These are phyloP conservation scores for Mustelus asterias DNA, from an alignment of 2,113 vertebrate genomes.

Conservation along the genomic window DNA sequence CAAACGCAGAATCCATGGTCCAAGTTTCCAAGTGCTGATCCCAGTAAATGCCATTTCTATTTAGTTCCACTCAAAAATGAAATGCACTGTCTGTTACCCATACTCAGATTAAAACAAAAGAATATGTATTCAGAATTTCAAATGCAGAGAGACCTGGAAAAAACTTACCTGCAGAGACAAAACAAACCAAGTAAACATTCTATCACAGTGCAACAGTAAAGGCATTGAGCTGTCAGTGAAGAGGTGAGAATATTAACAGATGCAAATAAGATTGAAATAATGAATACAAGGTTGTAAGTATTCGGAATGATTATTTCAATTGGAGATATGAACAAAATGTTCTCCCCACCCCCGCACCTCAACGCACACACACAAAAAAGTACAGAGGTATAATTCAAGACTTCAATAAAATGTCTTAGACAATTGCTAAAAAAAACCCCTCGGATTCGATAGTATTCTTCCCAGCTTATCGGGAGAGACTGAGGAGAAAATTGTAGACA, in stretches of 20 bases:
- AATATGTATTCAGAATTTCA: neutral
- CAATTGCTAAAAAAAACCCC: neutral
- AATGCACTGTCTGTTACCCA: neutral
- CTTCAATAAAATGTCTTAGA: neutral
- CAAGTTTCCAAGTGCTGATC: neutral
- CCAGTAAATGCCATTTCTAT: neutral
- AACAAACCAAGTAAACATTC: neutral
- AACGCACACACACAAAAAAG: too few relatives aligned
- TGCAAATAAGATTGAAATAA: neutral
- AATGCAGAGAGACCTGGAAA: neutral
- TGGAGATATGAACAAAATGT: too few relatives aligned
- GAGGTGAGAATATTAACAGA: neutral
- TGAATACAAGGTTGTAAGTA: neutral
- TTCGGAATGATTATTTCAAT: neutral
- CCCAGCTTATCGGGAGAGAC: neutral
- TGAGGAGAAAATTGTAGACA: neutral
- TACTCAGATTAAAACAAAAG: neutral
- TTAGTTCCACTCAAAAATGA: neutral
- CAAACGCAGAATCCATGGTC: neutral
- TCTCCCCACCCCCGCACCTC: too few relatives aligned
- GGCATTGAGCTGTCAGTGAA: neutral
- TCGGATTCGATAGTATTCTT: neutral
- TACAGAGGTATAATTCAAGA: neutral
- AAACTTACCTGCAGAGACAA: neutral
- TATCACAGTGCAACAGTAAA: neutral